These are phyloP conservation scores for Mesembrinibis cayennensis DNA, from an alignment of 2,113 vertebrate species.

Conservation along the genomic window DNA sequence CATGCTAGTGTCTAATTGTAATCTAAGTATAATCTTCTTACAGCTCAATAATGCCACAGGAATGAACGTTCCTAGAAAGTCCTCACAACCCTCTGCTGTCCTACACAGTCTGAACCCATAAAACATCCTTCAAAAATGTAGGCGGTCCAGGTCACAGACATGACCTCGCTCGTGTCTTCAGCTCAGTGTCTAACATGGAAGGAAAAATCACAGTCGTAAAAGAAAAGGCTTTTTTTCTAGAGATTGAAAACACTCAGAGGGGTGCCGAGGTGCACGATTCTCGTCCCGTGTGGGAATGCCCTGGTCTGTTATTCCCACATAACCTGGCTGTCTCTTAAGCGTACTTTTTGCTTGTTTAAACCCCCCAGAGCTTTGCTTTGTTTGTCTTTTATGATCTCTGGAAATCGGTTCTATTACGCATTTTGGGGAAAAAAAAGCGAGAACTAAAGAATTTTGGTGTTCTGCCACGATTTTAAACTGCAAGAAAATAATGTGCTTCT, in stretches of 20 bases:
- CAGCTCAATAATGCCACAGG: background rate
- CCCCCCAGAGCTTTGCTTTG: background rate
- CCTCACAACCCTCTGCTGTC: background rate
- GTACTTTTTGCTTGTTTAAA: background rate
- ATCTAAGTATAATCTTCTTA: background rate
- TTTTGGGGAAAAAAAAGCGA: background rate
- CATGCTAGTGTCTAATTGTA: background rate
- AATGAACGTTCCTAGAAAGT: background rate
- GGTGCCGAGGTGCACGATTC: background rate
- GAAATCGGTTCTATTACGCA: background rate
- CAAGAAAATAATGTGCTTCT: background rate
- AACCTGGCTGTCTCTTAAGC: background rate
- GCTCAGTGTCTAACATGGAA: background rate
- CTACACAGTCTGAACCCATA: background rate
- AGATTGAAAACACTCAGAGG: background rate
- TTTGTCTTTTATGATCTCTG: conserved; percentile 1
- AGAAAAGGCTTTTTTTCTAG: background rate
- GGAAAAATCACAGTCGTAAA: background rate
- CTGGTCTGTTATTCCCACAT: background rate
- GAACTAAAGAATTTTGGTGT: background rate
- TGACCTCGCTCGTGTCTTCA: background rate
- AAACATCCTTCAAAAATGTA: background rate
- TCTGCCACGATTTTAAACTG: background rate
- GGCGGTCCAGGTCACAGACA: background rate
- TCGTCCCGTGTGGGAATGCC: background rate